These are phyloP conservation scores for Oscheius sp. DNA, from an alignment of 2,888 invertebrate species.

Conservation along the genomic window DNA sequence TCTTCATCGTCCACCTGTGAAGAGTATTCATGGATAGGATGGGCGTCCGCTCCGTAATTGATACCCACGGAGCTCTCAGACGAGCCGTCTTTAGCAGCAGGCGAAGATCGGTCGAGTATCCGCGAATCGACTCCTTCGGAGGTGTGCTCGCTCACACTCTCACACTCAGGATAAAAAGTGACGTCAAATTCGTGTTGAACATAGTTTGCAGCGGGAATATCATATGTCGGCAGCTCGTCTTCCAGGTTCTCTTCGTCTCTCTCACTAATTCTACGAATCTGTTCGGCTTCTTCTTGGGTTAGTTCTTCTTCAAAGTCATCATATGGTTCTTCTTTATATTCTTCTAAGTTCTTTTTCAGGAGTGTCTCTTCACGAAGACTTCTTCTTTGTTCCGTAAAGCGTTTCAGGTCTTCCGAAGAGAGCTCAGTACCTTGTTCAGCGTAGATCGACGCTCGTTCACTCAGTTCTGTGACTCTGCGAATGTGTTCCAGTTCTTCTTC, in stretches of 20 bases:
- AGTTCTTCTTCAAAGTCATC: slow-evolving; percentile 8
- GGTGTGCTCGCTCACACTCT: slow-evolving; percentile 3
- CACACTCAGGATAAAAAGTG: slow-evolving; percentile 21
- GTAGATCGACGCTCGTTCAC: slow-evolving; percentile 34
- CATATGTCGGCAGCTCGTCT: slow-evolving; percentile 17
- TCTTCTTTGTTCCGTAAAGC: slow-evolving; percentile 11
- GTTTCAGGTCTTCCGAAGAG: slow-evolving; percentile 15
- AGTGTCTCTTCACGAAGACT: background rate
- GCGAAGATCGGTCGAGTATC: slow-evolving; percentile 31
- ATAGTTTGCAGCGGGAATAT: slow-evolving; percentile 20
- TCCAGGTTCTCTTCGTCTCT: slow-evolving; percentile 3
- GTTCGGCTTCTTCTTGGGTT: slow-evolving; percentile 63
- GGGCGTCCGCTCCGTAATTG: slow-evolving; percentile 40
- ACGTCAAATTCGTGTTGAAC: background rate
- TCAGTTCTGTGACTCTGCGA: slow-evolving; percentile 32
- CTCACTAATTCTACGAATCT: slow-evolving; percentile 53
- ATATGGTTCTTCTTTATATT: background rate
- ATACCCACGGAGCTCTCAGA: slow-evolving; percentile 39
- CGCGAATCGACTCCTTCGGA: slow-evolving; percentile 19
- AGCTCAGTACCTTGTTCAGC: slow-evolving; percentile 16
- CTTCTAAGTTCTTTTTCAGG: background rate
- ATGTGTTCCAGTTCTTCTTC: slow-evolving; percentile 40
- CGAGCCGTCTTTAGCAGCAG: slow-evolving; percentile 24
- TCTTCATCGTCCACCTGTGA: slow-evolving; percentile 5
- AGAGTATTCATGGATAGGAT: slow-evolving; percentile 19